A percentile compares a stretch with the other conserved stretches of the same genome.
phyloP scores from a whole-genome alignment of 2,888 invertebrate species.

The Agrochola litura region DNA sequence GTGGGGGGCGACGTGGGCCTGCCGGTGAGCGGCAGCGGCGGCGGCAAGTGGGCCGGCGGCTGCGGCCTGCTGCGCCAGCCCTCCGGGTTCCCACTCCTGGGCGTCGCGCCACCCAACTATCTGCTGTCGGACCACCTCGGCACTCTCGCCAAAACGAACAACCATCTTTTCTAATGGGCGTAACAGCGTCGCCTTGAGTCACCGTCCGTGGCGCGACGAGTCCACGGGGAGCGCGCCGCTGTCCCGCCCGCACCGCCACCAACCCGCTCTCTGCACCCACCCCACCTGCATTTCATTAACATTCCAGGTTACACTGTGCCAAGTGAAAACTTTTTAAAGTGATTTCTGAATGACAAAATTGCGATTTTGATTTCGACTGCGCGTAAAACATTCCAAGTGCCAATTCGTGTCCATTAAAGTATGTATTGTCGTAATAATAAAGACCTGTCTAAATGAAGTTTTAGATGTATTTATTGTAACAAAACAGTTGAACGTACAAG shows the following conservation, averaged over 20 bases:
- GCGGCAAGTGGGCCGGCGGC: constrained; percentile 91
- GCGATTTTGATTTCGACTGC: constrained; percentile 64
- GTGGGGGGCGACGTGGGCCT: constrained; percentile 82
- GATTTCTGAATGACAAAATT: constrained; percentile 68
- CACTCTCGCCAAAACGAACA: constrained; percentile 91
- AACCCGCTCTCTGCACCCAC: constrained; percentile 44
- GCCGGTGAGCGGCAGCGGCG: constrained; percentile 83
- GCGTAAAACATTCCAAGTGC: constrained; percentile 80
- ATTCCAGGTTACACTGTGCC: constrained; percentile 61
- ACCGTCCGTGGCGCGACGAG: constrained; percentile 64
- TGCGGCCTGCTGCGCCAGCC: constrained; percentile 92
- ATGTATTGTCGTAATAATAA: constrained; percentile 79
- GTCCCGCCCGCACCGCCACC: constrained; percentile 46
- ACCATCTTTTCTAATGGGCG: constrained; percentile 92
- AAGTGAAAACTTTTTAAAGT: constrained; percentile 66
- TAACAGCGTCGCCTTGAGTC: constrained; percentile 72
- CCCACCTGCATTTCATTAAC: constrained; percentile 51
- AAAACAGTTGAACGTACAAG: constrained; percentile 65
- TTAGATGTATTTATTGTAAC: constrained; percentile 78
- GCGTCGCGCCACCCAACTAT: constrained; percentile 91
- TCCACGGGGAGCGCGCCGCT: constrained; percentile 55
- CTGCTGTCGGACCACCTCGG: constrained; percentile 92
- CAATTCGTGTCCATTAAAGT: constrained; percentile 86
- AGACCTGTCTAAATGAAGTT: constrained; percentile 73
- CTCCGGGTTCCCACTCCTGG: constrained; percentile 91